Base-by-base conservation (phyloP, 37 sponge, comb jelly and placozoan genomes). In the Spongia lamella region DNA sequence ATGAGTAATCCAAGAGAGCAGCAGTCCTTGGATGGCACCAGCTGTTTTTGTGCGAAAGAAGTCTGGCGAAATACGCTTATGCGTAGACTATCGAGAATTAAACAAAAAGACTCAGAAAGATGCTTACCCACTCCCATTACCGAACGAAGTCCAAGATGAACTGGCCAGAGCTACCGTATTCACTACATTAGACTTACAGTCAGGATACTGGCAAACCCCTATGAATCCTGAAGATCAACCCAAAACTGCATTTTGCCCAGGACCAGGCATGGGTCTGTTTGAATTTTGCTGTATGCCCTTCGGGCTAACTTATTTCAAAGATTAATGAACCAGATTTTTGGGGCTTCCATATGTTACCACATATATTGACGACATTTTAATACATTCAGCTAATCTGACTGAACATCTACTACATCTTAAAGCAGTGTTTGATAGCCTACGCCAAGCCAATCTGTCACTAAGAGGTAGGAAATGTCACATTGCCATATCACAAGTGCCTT, bases 221-320 rank as follows among this genome's bases (percentile, higher is more conserved):
- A 11, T 72, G 11, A 53, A 17, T 24, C 35, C 52, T 25, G 6
- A 30, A 7, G 30, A 72, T 19, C 52, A 54, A 26, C 11, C 36
- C 36, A 72, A 72, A 72, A 72, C 59, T 27, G 73, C 73, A 54
- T 72, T 74, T 39, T 74, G 33, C 19, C 75, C 61, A 1, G 75
- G 75, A 31, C 75, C 75, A 27, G 75, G 61, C 30, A 56, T 34
- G 75, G 61, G 60, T 31, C 22, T 74, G 75, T 59, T 33, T 34
- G 39, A 74, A 36, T 74, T 57, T 30, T 32, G n/a, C 20, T 30
- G 75, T 15, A 57, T 60, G 75, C 61, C 54, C 59, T 74, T 74
- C 57, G 75, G 75, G 13, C 40, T 74, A n/a, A 24, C 7, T 59
- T 36, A 17, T 74, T 74, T 56, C 75, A 74, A 34, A 26, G 75